A percentile compares a stretch with the other conserved stretches of the same genome.
phyloP scores from a whole-genome alignment of 1,140 invertebrate species.

The Drusus annulatus region DNA sequence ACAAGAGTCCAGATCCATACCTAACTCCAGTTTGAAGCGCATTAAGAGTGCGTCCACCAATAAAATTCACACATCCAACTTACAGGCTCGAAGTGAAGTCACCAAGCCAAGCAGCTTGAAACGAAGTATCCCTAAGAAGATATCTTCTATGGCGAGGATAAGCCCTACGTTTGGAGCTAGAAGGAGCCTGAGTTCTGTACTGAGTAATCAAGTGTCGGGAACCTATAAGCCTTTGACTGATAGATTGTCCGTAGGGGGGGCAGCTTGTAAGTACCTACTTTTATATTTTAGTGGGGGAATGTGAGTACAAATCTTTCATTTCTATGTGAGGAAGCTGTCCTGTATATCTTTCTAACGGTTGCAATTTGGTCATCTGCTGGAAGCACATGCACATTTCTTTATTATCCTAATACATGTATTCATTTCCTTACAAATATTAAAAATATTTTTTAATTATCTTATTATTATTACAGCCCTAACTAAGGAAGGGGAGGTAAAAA shows the following conservation, averaged over 20 bases:
- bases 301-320: too few species aligned
- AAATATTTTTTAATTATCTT: too few species aligned
- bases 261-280: conserved; percentile 1
- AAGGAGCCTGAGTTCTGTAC: conserved; percentile 38
- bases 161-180: conserved; percentile 46
- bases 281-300: neutral
- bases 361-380: too few species aligned
- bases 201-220: conserved; percentile 42
- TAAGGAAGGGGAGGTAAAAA: conserved; percentile 39
- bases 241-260: conserved; percentile 32
- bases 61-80: conserved; percentile 10
- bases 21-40: conserved; percentile 18
- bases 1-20: neutral
- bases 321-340: too few species aligned
- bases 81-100: conserved; percentile 22
- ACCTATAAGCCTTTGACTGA: conserved; percentile 48
- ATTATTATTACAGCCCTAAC: conserved; percentile 3
- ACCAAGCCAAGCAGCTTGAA: conserved; percentile 25
- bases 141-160: conserved; percentile 33
- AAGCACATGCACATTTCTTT: too few species aligned
- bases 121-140: conserved; percentile 39
- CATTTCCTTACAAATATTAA: too few species aligned
- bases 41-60: conserved; percentile 37
- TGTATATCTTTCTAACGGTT: too few species aligned
- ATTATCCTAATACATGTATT: too few species aligned